Evolutionary conservation across 2,797 vertebrate species (phyloP).

Genomic region (Manis pentadactyla): DNA sequence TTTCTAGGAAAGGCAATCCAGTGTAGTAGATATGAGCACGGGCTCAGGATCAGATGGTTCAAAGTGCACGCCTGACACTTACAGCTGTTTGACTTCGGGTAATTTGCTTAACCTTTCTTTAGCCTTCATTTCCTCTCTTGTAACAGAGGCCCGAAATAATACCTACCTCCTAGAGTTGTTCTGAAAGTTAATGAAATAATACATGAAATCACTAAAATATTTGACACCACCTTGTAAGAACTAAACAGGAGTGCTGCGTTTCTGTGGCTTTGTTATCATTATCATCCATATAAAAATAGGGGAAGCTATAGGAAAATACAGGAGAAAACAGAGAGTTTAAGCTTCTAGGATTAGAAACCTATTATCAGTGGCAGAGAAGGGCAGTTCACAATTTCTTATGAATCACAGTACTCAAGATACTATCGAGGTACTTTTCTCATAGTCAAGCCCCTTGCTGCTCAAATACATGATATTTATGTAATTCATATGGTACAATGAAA

Average conservation of each 20-base stretch:
- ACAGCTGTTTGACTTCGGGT: neutral
- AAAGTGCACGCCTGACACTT: neutral
- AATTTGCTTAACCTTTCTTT: slow-evolving; percentile 47
- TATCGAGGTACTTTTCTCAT: neutral
- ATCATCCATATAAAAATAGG: neutral
- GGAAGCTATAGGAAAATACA: neutral
- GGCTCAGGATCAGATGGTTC: neutral
- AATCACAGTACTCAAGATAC: neutral
- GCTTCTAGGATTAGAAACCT: neutral
- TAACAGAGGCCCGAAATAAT: neutral
- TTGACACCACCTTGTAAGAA: neutral
- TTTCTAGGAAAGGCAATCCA: neutral
- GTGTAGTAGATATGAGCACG: neutral
- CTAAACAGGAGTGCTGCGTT: neutral
- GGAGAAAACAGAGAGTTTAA: neutral
- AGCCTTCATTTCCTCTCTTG: neutral
- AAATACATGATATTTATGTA: neutral
- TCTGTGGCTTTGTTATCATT: neutral
- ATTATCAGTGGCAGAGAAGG: neutral
- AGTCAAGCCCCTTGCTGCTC: neutral
- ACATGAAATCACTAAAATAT: neutral
- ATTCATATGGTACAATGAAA: neutral
- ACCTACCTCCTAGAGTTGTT: neutral
- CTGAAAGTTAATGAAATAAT: neutral
- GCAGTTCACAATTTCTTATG: neutral